These are phyloP conservation scores for Numenius arquata DNA, from an alignment of 2,113 vertebrate genomes.

Conservation along the genomic window DNA sequence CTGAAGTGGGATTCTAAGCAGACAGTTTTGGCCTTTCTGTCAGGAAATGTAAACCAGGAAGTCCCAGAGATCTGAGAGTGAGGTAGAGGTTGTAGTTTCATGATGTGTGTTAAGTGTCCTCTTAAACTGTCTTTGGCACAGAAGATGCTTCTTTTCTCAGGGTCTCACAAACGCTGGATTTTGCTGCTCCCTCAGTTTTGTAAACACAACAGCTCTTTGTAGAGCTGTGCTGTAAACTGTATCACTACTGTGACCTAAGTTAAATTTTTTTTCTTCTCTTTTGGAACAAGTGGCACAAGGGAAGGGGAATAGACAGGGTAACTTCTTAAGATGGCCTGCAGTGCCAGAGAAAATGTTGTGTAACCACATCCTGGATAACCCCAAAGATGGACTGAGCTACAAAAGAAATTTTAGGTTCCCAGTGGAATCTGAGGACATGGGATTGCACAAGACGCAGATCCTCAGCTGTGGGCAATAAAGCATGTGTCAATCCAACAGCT, in stretches of 20 bases:
- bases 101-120: not conserved
- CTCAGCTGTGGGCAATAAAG: conserved; percentile 24
- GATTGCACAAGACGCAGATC: conserved; percentile 16
- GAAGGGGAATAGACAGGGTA: not conserved
- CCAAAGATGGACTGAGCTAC: not conserved
- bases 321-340: not conserved
- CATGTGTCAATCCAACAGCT: not conserved
- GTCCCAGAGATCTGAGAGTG: not conserved
- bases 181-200: not conserved
- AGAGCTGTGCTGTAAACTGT: not conserved
- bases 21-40: not conserved
- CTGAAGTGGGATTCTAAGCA: not conserved
- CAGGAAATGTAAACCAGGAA: not conserved
- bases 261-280: not conserved
- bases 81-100: not conserved
- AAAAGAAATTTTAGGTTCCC: conserved; percentile 23
- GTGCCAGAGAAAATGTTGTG: not conserved
- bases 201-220: not conserved
- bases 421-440: not conserved
- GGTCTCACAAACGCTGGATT: not conserved
- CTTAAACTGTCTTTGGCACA: not conserved
- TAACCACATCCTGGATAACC: conserved; percentile 11
- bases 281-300: not conserved
- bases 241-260: not conserved
- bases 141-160: not conserved